A percentile compares a stretch with the other conserved stretches of the same genome.
Conservation (phyloP, 2,888 invertebrate genomes). For the Julus scandinavius region DNA sequence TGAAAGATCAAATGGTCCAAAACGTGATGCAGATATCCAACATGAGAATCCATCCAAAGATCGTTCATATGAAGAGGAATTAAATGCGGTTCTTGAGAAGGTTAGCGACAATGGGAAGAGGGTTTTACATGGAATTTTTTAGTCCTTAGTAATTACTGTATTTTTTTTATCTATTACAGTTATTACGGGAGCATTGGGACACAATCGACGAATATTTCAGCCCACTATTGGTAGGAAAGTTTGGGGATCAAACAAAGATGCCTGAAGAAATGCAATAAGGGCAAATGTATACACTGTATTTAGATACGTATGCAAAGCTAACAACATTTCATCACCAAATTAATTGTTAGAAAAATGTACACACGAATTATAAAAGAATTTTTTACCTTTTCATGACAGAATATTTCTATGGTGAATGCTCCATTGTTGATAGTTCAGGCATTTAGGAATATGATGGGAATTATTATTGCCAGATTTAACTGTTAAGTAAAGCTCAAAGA, state of each 20-base stretch:
- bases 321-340: background rate
- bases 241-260: background rate
- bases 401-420: too few relatives aligned
- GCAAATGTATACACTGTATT: background rate
- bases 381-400: background rate
- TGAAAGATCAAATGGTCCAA: background rate
- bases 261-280: background rate
- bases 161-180: background rate
- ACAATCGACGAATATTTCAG: slow-evolving; percentile 36
- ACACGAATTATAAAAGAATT: background rate
- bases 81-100: background rate
- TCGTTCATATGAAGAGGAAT: background rate
- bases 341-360: background rate
- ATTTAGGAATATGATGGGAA: too few relatives aligned
- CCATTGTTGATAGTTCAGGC: too few relatives aligned
- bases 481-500: too few relatives aligned
- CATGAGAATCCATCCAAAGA: background rate
- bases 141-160: background rate
- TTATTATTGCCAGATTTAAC: too few relatives aligned
- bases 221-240: background rate
- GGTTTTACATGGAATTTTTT: background rate
- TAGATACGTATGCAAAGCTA: background rate
- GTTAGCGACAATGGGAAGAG: background rate
- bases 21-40: background rate
- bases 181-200: slow-evolving; percentile 19